Conservation (phyloP, 2,888 invertebrate species). For the Chymomyza amoena region DNA sequence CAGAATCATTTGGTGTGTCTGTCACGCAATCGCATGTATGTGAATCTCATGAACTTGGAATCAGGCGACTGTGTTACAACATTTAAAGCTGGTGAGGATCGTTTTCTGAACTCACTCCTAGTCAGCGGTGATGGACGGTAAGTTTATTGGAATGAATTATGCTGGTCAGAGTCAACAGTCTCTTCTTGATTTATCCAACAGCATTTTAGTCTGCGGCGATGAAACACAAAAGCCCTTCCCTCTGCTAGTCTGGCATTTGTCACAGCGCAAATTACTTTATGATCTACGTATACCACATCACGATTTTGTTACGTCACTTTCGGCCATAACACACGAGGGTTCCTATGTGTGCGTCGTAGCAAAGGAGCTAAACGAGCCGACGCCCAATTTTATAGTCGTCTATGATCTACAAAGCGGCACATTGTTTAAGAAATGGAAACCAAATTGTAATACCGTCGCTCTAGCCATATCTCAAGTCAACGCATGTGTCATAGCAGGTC, state of each 20-base stretch:
- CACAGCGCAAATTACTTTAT: slow-evolving; percentile 89
- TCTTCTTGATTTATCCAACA: slow-evolving; percentile 69
- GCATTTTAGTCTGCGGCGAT: slow-evolving; percentile 92
- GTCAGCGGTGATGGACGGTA: slow-evolving; percentile 93
- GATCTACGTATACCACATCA: slow-evolving; percentile 93
- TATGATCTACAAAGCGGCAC: slow-evolving; percentile 94
- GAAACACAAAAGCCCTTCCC: slow-evolving; percentile 96
- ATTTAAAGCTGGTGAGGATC: slow-evolving; percentile 93
- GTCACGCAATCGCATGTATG: slow-evolving; percentile 92
- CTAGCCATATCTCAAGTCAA: slow-evolving; percentile 91
- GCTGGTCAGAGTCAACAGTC: not conserved
- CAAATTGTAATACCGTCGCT: slow-evolving; percentile 89
- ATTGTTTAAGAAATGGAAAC: slow-evolving; percentile 94
- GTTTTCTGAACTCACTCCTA: slow-evolving; percentile 91
- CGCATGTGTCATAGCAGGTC: slow-evolving; percentile 90
- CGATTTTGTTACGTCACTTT: slow-evolving; percentile 90
- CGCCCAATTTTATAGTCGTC: slow-evolving; percentile 93
- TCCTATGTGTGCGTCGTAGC: slow-evolving; percentile 86
- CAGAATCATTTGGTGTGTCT: slow-evolving; percentile 87
- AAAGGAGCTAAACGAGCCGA: slow-evolving; percentile 86
- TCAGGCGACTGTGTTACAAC: slow-evolving; percentile 85
- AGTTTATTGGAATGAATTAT: slow-evolving; percentile 3
- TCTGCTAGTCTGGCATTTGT: slow-evolving; percentile 91
- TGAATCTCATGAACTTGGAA: slow-evolving; percentile 91
- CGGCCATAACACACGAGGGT: slow-evolving; percentile 92